Evolutionary conservation across 2,113 vertebrate species (phyloP).

Genomic region (Caloenas nicobarica): DNA sequence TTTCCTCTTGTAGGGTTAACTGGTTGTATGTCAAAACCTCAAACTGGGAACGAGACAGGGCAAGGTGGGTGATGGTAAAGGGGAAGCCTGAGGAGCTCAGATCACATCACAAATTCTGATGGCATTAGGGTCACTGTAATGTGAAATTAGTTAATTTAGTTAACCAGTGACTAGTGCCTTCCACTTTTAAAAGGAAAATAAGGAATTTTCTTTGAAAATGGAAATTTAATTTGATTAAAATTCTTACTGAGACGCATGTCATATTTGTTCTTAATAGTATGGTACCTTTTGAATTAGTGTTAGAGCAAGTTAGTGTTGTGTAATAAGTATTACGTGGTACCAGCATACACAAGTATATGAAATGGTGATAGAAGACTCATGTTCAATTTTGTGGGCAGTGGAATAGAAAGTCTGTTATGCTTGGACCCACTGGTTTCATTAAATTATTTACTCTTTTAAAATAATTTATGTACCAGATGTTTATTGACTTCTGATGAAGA

Average conservation of each 20-base stretch:
- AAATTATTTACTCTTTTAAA: not conserved
- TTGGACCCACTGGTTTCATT: not conserved
- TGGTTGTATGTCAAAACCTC: not conserved
- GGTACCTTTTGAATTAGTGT: not conserved
- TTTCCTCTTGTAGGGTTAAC: not conserved
- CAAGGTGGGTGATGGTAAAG: not conserved
- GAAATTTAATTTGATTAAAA: not conserved
- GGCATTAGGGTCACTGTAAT: not conserved
- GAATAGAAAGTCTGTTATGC: not conserved
- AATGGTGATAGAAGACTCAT: not conserved
- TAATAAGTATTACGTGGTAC: not conserved
- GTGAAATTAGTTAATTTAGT: not conserved
- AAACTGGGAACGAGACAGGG: not conserved
- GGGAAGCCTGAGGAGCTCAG: not conserved
- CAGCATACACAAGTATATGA: not conserved
- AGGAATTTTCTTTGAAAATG: not conserved
- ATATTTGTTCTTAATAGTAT: not conserved
- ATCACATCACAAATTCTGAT: rapidly evolving
- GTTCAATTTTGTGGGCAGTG: rapidly evolving
- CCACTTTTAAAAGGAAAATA: not conserved
- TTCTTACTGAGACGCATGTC: rapidly evolving
- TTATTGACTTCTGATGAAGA: not conserved
- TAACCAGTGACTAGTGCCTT: not conserved
- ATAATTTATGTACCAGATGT: not conserved
- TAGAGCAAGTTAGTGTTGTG: not conserved